These are phyloP conservation scores for Microchirus variegatus DNA, from an alignment of 2,797 vertebrate species.

Conservation along the genomic window DNA sequence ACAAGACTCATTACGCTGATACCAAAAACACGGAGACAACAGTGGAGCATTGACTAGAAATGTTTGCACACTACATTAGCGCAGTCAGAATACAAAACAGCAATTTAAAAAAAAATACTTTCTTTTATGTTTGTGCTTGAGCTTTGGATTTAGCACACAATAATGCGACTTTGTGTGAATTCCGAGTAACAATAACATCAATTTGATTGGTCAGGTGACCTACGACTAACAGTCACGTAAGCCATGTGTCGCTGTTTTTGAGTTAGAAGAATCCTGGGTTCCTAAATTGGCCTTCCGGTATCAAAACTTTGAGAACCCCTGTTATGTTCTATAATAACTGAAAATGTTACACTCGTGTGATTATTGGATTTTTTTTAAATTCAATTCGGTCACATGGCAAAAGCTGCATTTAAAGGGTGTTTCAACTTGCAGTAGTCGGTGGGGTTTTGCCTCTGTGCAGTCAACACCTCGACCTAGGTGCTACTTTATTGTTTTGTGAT, in stretches of 20 bases:
- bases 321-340: too few species aligned
- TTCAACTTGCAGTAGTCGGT: too few species aligned
- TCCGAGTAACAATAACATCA: slow-evolving; percentile 43
- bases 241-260: background rate
- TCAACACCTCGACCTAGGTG: too few species aligned
- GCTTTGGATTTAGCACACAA: slow-evolving; percentile 24
- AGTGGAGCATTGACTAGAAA: slow-evolving; percentile 48
- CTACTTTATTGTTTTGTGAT: too few species aligned
- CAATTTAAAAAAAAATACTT: slow-evolving; percentile 33
- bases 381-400: background rate
- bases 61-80: slow-evolving; percentile 60
- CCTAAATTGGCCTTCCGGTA: too few species aligned
- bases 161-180: slow-evolving; percentile 42
- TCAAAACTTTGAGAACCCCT: too few species aligned
- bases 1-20: slow-evolving; percentile 2
- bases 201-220: slow-evolving; percentile 38
- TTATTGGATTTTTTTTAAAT: too few species aligned
- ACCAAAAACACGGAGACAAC: slow-evolving; percentile 48
- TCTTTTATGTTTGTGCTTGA: slow-evolving; percentile 15
- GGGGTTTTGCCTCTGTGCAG: too few species aligned
- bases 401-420: too few species aligned
- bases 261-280: too few species aligned
- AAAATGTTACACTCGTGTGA: too few species aligned
- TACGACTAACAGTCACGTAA: slow-evolving; percentile 4
- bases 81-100: slow-evolving; percentile 62